A percentile compares a stretch with the other conserved stretches of the same genome.
These are phyloP conservation scores for Musca domestica DNA, from an alignment of 1,140 invertebrate genomes.

Conservation along the genomic window DNA sequence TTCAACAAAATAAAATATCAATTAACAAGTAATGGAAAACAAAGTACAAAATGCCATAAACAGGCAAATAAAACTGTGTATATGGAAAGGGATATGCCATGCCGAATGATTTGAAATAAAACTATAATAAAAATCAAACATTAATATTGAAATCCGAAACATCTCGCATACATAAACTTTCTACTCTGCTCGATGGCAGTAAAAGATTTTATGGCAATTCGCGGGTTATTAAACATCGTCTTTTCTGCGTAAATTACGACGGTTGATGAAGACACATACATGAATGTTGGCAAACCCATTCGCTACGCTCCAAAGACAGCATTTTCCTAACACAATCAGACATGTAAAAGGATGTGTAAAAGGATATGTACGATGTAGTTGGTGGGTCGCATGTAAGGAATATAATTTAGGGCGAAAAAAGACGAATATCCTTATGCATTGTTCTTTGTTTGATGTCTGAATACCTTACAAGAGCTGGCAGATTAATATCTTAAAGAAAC, in stretches of 20 bases:
- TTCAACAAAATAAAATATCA: too few species aligned
- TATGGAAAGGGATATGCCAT: too few species aligned
- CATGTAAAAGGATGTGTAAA: too few species aligned
- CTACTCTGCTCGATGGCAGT: neutral
- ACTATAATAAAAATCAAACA: too few species aligned
- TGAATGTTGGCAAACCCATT: neutral
- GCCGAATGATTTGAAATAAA: too few species aligned
- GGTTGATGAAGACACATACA: too few species aligned
- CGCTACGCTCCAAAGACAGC: neutral
- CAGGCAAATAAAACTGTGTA: too few species aligned
- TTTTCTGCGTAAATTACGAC: too few species aligned
- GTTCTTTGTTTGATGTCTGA: neutral
- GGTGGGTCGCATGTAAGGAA: neutral
- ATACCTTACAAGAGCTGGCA: neutral
- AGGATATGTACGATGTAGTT: neutral
- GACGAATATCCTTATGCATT: neutral
- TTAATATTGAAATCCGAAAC: too few species aligned
- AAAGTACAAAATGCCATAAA: too few species aligned
- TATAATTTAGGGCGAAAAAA: neutral
- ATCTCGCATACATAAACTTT: too few species aligned
- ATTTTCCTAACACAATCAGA: neutral
- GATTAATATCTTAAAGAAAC: conserved; percentile 14
- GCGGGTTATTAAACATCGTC: conserved; percentile 12
- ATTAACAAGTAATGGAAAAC: too few species aligned
- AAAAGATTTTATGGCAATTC: conserved; percentile 21